Evolutionary conservation across 1,140 invertebrate genomes (phyloP).

Genomic region (Rhizoglyphus robini): DNA sequence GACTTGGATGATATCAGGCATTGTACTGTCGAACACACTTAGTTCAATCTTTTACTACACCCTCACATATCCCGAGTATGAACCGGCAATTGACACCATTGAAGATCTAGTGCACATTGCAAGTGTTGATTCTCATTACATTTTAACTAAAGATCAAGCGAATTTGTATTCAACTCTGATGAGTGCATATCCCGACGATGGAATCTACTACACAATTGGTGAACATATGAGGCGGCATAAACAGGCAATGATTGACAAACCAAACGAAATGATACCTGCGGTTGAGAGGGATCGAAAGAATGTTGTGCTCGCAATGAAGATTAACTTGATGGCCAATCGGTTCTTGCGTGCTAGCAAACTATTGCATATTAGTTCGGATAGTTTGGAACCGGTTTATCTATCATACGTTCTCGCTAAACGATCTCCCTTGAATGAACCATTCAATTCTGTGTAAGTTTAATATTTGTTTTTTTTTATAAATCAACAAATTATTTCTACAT

Average conservation of each 20-base stretch:
- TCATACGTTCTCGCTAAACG: not conserved
- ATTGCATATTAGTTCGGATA: too few relatives aligned
- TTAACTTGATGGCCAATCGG: too few relatives aligned
- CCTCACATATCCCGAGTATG: not conserved
- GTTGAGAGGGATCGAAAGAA: too few relatives aligned
- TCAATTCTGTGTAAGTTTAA: not conserved
- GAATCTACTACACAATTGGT: not conserved
- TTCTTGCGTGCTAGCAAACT: too few relatives aligned
- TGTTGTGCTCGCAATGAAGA: too few relatives aligned
- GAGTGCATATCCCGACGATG: not conserved
- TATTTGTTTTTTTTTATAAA: not conserved
- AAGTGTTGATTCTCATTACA: not conserved
- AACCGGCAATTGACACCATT: not conserved
- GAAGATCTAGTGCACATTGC: not conserved
- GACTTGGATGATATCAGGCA: not conserved
- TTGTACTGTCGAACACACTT: not conserved
- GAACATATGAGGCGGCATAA: not conserved
- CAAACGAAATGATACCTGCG: too few relatives aligned
- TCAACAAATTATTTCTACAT: too few relatives aligned
- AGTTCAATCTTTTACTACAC: not conserved
- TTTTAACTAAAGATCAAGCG: not conserved
- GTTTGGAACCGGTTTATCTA: too few relatives aligned
- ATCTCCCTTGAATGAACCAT: not conserved
- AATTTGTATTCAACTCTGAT: not conserved
- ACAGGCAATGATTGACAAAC: too few relatives aligned